These are phyloP conservation scores for Pseudomyrmex dendroicus DNA, from an alignment of 1,140 invertebrate genomes.

Conservation along the genomic window DNA sequence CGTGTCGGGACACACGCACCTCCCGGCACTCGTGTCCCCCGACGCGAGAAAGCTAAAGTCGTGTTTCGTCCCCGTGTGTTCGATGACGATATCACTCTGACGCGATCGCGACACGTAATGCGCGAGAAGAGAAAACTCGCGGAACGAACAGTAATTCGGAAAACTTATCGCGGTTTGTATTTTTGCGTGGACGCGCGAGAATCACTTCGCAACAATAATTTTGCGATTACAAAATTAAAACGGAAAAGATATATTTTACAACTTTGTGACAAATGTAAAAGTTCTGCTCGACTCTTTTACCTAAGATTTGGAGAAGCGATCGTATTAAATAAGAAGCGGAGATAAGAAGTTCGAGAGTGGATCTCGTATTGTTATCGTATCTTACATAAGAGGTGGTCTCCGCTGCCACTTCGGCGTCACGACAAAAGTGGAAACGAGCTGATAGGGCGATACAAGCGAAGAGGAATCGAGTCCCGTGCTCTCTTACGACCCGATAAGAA, in stretches of 20 bases:
- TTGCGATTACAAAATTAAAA: too few species aligned
- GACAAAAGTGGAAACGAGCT: conserved; percentile 71
- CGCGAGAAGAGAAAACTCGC: background rate
- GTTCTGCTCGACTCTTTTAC: conserved; percentile 2
- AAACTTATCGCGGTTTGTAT: background rate
- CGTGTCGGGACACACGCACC: conserved; percentile 83
- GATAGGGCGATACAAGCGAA: conserved; percentile 63
- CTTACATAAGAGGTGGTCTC: conserved; percentile 39
- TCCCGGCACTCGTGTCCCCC: conserved; percentile 66
- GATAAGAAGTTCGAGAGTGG: conserved; percentile 46
- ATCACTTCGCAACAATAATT: background rate
- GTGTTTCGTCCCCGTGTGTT: conserved; percentile 70
- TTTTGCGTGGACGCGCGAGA: background rate
- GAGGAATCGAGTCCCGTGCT: conserved; percentile 63
- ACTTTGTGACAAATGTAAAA: background rate
- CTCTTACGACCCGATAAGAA: conserved; percentile 64
- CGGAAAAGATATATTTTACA: background rate
- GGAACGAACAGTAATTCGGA: background rate
- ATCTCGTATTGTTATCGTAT: conserved; percentile 64
- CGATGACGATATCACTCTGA: conserved; percentile 74
- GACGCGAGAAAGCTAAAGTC: conserved; percentile 75
- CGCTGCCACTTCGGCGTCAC: conserved; percentile 13
- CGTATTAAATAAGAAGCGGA: conserved; percentile 44
- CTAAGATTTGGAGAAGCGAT: background rate
- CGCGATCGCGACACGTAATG: conserved; percentile 72